These are phyloP conservation scores for Phenganax subtilis DNA, from an alignment of 92 coral and sea anemone genomes.

Conservation along the genomic window DNA sequence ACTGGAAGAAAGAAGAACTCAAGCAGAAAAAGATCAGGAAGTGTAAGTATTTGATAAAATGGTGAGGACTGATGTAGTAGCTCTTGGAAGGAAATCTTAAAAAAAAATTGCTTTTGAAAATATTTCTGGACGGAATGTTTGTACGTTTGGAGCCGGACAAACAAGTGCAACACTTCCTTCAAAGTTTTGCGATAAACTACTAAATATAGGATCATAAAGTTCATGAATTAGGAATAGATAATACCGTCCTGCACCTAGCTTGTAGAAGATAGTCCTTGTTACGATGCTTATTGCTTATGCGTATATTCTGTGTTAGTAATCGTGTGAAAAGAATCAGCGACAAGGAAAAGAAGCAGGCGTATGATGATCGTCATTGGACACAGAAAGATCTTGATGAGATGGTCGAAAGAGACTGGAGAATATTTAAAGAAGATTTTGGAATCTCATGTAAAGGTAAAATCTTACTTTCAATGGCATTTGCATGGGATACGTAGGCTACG, in stretches of 20 bases:
- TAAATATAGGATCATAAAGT: too few species aligned
- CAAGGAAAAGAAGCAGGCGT: constrained; percentile 76
- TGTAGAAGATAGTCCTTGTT: neutral
- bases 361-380: constrained; percentile 97
- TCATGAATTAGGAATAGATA: too few species aligned
- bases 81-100: too few species aligned
- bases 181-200: neutral
- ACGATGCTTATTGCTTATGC: too few species aligned
- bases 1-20: constrained; percentile 88
- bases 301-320: constrained; percentile 35
- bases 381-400: constrained; percentile 84
- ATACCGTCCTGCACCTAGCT: too few species aligned
- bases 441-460: constrained; percentile 83
- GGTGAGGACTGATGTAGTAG: neutral
- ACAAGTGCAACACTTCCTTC: too few species aligned
- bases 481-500: too few species aligned
- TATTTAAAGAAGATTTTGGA: constrained; percentile 90
- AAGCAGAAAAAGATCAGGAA: constrained; percentile 88
- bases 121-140: too few species aligned
- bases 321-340: constrained; percentile 69
- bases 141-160: too few species aligned
- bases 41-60: constrained; percentile 51
- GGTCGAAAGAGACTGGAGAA: constrained; percentile 99
- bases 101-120: too few species aligned
- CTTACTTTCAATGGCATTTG: too few species aligned